Conservation (phyloP, 2,888 invertebrate species). For the Melinaea marsaeus region DNA sequence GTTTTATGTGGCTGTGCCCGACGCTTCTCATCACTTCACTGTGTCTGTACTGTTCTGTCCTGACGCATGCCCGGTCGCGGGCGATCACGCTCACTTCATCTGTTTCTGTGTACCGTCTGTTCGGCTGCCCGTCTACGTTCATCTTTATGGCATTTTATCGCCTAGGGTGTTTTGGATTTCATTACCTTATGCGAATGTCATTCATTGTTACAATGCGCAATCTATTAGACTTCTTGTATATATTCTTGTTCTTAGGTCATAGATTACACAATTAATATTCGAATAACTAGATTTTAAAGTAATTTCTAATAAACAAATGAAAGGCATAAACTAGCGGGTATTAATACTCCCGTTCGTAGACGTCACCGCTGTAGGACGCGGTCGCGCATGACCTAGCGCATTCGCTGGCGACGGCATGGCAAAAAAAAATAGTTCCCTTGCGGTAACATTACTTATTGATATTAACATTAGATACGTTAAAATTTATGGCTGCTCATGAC, state of each 20-base stretch:
- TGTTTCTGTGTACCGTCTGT: conserved; percentile 75
- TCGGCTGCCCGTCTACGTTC: conserved; percentile 71
- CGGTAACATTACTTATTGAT: conserved; percentile 46
- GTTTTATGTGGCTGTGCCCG: conserved; percentile 78
- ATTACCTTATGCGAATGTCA: conserved; percentile 70
- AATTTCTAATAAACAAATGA: conserved; percentile 41
- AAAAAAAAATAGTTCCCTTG: conserved; percentile 42
- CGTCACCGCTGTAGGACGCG: conserved; percentile 48
- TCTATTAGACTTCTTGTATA: conserved; percentile 75
- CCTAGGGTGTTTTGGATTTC: conserved; percentile 67
- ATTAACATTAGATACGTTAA: conserved; percentile 40
- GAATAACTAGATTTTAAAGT: conserved; percentile 33
- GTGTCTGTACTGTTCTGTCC: conserved; percentile 76
- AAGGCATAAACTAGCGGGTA: conserved; percentile 41
- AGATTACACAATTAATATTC: conserved; percentile 47
- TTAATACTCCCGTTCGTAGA: conserved; percentile 11
- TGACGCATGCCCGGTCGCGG: conserved; percentile 76
- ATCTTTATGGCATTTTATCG: conserved; percentile 71
- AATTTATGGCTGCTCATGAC: conserved; percentile 72
- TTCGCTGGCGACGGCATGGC: conserved; percentile 45
- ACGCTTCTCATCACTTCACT: conserved; percentile 77
- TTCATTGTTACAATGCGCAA: conserved; percentile 73
- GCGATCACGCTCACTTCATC: conserved; percentile 77
- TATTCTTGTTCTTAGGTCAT: conserved; percentile 61
- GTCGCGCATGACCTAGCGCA: conserved; percentile 42